Evolutionary conservation across 2,797 vertebrate genomes (phyloP), one percentile per base, ranked within the genome.

Genomic region (Melanotaenia nigrans): DNA sequence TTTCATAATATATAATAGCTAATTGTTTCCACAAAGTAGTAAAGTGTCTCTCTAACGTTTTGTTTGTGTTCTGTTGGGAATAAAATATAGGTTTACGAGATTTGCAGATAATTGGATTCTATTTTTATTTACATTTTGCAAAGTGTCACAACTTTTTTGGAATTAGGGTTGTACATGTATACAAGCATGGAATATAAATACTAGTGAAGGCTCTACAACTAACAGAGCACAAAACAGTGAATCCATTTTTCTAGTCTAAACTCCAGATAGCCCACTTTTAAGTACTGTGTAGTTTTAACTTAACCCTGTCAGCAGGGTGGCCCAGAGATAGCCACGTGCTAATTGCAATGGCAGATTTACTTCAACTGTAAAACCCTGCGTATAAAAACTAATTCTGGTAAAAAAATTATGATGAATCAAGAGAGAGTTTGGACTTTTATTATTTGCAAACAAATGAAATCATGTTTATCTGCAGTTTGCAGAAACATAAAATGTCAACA

Each of bases 401-500:
- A 11, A 32, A 11, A 32, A 57, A 51, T 49, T 49, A 22, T 24
- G 20, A 14, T 12, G 12, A 49, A 33, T 55, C 11, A 16, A 20
- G 9, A 35, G n/a, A 11, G 20, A 42, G 38, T 22, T 16, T 68
- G 6, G 1, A 16, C 2, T 28, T 12, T 16, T 68, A 28, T 28
- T 20, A 57, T 30, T 61, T 4, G 9, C 12, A 40, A 20, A 10
- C 13, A 61, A 13, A 13, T 58, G 32, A 54, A 8, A 54, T 54
- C 10, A 36, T 5, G 13, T 18, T 56, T 35, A 63, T 57, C 61
- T 57, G 14, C 35, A 14, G 40, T 47, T 13, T 57, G 53, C 30
- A 36, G n/a, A 57, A 63, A 56, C 28, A 45, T 62, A 20, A 71
- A 71, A 63, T 35, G 42, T 3, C 53, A 71, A 45, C 35, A 30